Conservation (phyloP, 1,140 invertebrate genomes). For the Papilio aristodemus region DNA sequence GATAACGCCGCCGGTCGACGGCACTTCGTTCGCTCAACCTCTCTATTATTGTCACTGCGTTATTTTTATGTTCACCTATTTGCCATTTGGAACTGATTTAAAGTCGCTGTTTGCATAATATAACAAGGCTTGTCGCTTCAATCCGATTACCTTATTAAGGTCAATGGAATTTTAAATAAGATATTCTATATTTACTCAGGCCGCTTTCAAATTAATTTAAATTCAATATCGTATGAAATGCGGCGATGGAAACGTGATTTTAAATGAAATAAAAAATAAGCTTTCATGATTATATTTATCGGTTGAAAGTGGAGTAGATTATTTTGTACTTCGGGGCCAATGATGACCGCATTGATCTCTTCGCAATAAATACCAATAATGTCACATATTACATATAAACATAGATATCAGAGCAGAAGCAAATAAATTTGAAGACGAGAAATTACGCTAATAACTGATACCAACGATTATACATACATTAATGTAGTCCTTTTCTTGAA, state of each 20-base stretch:
- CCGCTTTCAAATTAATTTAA: slow-evolving; percentile 15
- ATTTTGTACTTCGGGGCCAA: not conserved
- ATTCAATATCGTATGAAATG: slow-evolving; percentile 9
- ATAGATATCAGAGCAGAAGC: not conserved
- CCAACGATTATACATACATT: too few species aligned
- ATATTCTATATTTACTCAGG: not conserved
- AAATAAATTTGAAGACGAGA: too few species aligned
- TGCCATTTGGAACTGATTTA: slow-evolving; percentile 69
- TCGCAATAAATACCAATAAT: not conserved
- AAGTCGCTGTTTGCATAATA: slow-evolving; percentile 67
- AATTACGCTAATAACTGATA: too few species aligned
- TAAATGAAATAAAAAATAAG: not conserved
- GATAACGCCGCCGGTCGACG: slow-evolving; percentile 49
- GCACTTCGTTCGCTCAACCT: slow-evolving; percentile 44
- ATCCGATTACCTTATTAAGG: slow-evolving; percentile 57
- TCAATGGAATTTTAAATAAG: slow-evolving; percentile 33
- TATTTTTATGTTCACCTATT: slow-evolving; percentile 63
- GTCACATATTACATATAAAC: not conserved
- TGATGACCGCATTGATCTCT: not conserved
- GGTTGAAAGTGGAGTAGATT: not conserved
- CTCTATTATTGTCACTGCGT: slow-evolving; percentile 61
- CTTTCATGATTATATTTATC: not conserved
- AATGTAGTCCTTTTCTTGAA: too few species aligned
- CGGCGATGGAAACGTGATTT: not conserved
- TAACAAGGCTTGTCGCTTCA: slow-evolving; percentile 60